These are phyloP conservation scores for Rhincodon typus DNA, from an alignment of 2,797 vertebrate species.

Conservation along the genomic window DNA sequence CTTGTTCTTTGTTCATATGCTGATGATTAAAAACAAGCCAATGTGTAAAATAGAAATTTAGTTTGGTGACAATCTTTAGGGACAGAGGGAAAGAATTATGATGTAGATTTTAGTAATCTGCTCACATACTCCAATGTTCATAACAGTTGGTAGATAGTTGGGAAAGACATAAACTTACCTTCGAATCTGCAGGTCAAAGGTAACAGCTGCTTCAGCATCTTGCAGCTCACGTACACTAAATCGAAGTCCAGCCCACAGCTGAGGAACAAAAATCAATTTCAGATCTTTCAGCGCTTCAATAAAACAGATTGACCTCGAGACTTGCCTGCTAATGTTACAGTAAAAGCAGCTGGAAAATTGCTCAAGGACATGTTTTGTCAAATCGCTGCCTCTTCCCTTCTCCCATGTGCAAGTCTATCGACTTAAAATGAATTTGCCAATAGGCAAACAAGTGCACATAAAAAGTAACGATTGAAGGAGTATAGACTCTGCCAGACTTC, in stretches of 20 bases:
- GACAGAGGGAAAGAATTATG: not conserved
- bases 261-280: constrained; percentile 4
- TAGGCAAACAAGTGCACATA: not conserved
- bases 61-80: not conserved
- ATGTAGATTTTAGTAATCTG: not conserved
- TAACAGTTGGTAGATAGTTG: not conserved
- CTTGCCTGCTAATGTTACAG: not conserved
- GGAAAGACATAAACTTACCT: constrained; percentile 59
- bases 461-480: not conserved
- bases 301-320: not conserved
- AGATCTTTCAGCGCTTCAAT: not conserved
- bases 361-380: not conserved
- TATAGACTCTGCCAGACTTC: not conserved
- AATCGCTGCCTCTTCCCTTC: not conserved
- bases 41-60: not conserved
- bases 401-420: too few species aligned
- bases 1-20: too few species aligned
- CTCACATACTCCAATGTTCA: not conserved
- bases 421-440: not conserved
- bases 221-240: constrained; percentile 91
- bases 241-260: constrained; percentile 78
- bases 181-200: constrained; percentile 81
- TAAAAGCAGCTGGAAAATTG: not conserved
- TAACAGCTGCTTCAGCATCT: constrained; percentile 85
- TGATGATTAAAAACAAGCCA: not conserved